Conservation (phyloP, 2,113 vertebrate species). For the Prolemur simus region DNA sequence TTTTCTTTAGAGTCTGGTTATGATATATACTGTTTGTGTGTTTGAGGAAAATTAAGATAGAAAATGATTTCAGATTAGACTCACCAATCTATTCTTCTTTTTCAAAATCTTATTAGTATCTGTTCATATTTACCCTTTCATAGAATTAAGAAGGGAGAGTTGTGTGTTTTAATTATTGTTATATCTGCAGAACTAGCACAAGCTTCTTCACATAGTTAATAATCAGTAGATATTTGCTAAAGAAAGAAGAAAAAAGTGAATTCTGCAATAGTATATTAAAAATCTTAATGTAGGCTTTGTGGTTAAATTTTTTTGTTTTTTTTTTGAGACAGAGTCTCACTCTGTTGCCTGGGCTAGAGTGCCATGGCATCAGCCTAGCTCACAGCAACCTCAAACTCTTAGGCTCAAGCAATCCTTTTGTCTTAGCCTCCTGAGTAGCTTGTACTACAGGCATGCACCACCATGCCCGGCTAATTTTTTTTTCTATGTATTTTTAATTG, state of each 20-base stretch:
- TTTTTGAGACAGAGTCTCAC: no score
- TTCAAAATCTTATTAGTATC: not conserved
- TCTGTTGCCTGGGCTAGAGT: no score
- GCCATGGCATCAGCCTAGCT: no score
- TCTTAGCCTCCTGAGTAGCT: no score
- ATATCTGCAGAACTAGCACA: not conserved
- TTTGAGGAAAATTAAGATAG: not conserved
- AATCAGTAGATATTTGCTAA: not conserved
- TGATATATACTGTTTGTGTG: not conserved
- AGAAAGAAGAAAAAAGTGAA: not conserved
- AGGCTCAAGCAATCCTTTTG: no score
- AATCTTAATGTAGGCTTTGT: not conserved
- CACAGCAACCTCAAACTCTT: no score
- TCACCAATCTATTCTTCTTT: not conserved
- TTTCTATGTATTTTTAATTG: no score
- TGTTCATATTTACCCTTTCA: not conserved
- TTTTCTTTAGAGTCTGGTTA: not conserved
- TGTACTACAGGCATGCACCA: no score
- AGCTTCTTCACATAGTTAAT: not conserved
- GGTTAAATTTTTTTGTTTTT: not conserved
- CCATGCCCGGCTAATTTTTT: no score
- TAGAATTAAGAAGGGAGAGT: not conserved
- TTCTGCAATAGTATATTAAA: not conserved
- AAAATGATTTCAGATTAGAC: not conserved
- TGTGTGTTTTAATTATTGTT: not conserved